Evolutionary conservation across 2,113 vertebrate genomes (phyloP).

Genomic region (Pachyramphus minor): DNA sequence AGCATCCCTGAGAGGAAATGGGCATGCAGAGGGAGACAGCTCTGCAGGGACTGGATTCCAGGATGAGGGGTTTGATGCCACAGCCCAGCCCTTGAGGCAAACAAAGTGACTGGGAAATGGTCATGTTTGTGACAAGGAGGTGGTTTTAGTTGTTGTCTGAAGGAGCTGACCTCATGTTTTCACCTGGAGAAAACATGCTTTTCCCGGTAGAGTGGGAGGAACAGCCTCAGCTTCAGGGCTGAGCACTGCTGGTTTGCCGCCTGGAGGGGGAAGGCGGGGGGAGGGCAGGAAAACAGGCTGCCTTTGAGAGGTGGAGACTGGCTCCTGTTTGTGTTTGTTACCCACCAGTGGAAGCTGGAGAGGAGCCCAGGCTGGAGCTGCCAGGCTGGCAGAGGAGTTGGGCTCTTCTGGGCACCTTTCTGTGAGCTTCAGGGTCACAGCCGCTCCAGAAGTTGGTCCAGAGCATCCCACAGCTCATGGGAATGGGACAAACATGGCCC

Average conservation of each 20-base stretch:
- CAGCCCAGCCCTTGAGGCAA: not conserved
- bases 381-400: not conserved
- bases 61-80: not conserved
- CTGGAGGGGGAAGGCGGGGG: not conserved
- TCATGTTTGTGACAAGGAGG: not conserved
- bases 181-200: slow-evolving; percentile 28
- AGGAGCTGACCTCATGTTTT: slow-evolving; percentile 41
- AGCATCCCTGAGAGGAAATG: not conserved
- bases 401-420: not conserved
- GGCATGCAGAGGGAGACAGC: not conserved
- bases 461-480: not conserved
- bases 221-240: not conserved
- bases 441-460: not conserved
- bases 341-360: slow-evolving; percentile 2
- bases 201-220: not conserved
- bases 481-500: not conserved
- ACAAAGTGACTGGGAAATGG: not conserved
- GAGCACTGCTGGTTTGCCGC: not conserved
- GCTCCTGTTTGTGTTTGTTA: slow-evolving; percentile 18
- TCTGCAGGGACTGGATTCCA: not conserved
- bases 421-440: not conserved
- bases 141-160: not conserved
- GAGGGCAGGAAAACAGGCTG: slow-evolving; percentile 24
- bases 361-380: not conserved
- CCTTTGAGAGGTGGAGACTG: not conserved